Percentiles rank a stretch among this genome's conserved stretches.
Conservation (phyloP, 2,888 invertebrate species). For the Orthonevra nobilis region DNA sequence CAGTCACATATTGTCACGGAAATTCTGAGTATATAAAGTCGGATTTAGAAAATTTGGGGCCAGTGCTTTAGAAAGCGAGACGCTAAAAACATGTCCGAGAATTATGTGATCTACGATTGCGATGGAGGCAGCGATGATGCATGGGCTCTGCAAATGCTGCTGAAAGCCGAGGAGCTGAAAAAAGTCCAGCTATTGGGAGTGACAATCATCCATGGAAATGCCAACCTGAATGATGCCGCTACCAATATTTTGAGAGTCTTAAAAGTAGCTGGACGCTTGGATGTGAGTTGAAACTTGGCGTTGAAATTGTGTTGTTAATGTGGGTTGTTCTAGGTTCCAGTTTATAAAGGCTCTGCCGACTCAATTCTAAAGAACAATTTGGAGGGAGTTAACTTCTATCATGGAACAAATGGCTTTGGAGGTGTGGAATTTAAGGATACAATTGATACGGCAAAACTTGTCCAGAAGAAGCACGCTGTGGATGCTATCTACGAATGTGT, state of each 20-base stretch:
- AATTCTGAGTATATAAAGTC: too few species aligned
- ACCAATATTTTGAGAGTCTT: slow-evolving; percentile 87
- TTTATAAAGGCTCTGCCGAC: slow-evolving; percentile 29
- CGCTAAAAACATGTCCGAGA: slow-evolving; percentile 11
- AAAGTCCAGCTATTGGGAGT: slow-evolving; percentile 83
- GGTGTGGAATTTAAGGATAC: slow-evolving; percentile 79
- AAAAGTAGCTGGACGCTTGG: slow-evolving; percentile 82
- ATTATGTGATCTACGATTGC: slow-evolving; percentile 73
- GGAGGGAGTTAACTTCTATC: slow-evolving; percentile 79
- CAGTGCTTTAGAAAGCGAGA: neutral
- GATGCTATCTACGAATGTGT: slow-evolving; percentile 83
- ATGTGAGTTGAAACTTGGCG: slow-evolving; percentile 81
- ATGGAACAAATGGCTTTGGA: slow-evolving; percentile 87
- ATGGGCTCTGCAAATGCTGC: slow-evolving; percentile 82
- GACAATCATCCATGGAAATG: slow-evolving; percentile 87
- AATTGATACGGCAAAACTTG: neutral
- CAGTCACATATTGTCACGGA: neutral
- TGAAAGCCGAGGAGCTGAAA: slow-evolving; percentile 80
- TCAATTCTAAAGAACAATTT: slow-evolving; percentile 23
- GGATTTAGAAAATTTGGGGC: too few species aligned
- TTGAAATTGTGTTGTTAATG: too few species aligned
- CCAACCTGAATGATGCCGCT: slow-evolving; percentile 84
- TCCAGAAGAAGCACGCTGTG: slow-evolving; percentile 81
- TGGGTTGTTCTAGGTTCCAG: slow-evolving; percentile 40
- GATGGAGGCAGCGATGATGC: slow-evolving; percentile 86